Evolutionary conservation across 2,888 invertebrate species (phyloP).

Genomic region (Pollenia griseotomentosa): DNA sequence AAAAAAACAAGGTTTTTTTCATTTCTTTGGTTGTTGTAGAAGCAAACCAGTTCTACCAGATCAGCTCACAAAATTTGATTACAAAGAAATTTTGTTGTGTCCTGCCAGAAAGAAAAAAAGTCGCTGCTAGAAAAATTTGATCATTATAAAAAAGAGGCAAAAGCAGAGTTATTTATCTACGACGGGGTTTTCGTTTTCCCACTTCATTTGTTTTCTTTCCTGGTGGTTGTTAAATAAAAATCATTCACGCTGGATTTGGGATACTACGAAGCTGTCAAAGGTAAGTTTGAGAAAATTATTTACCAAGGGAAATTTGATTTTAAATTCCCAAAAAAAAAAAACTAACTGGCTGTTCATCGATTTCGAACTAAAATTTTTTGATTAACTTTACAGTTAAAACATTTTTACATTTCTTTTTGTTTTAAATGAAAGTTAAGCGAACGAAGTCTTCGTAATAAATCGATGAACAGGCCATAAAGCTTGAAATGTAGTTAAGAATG

Average conservation of each 20-base stretch:
- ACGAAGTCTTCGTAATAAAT: no score
- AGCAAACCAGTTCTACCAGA: constrained; percentile 60
- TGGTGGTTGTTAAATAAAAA: constrained; percentile 75
- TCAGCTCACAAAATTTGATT: constrained; percentile 33
- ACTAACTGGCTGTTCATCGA: no score
- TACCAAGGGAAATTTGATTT: no score
- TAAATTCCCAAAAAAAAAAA: no score
- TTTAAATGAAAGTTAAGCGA: no score
- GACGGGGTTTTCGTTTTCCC: neutral
- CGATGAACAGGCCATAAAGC: no score
- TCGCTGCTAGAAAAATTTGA: neutral
- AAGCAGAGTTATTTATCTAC: neutral
- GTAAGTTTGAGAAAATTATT: constrained; percentile 75
- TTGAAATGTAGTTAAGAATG: no score
- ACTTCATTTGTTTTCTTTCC: constrained; percentile 39
- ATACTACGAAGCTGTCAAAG: constrained; percentile 85
- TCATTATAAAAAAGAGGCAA: neutral
- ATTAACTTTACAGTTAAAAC: no score
- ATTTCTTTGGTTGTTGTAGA: neutral
- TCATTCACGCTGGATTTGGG: constrained; percentile 85
- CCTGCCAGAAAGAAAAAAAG: constrained; percentile 20
- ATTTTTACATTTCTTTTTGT: no score
- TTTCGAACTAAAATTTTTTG: no score
- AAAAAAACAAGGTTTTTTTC: constrained; percentile 12
- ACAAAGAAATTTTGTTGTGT: constrained; percentile 41